Percentiles rank a stretch among this genome's conserved stretches.
Evolutionary conservation across 2,888 invertebrate species (phyloP).

Genomic region (Chloroclysta siterata): DNA sequence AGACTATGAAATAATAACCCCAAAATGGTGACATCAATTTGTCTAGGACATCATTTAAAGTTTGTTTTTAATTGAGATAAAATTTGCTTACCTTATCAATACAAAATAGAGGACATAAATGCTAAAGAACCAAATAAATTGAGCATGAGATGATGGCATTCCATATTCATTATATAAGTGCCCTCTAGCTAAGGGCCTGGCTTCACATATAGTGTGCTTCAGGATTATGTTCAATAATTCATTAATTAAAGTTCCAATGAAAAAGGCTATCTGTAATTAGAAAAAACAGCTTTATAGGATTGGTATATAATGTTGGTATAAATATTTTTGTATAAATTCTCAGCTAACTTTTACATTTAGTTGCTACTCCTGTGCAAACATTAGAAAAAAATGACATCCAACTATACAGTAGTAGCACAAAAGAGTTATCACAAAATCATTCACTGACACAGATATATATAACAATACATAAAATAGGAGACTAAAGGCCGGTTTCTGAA

Average conservation of each 20-base stretch:
- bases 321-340: no score
- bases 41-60: no score
- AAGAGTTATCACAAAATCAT: no score
- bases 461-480: no score
- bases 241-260: slow-evolving; percentile 90
- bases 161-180: slow-evolving; percentile 91
- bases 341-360: no score
- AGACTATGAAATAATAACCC: not conserved
- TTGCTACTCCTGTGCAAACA: no score
- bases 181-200: slow-evolving; percentile 89
- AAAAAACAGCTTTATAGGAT: slow-evolving; percentile 4
- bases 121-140: slow-evolving; percentile 96
- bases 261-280: slow-evolving; percentile 91
- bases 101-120: slow-evolving; percentile 93
- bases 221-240: slow-evolving; percentile 91
- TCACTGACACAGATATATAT: no score
- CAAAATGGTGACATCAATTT: no score
- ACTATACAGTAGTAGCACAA: no score
- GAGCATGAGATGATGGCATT: slow-evolving; percentile 97
- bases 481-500: no score
- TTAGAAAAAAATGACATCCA: no score
- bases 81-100: slow-evolving; percentile 89
- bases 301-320: no score
- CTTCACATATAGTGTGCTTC: slow-evolving; percentile 92
- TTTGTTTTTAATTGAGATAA: not conserved